phyloP scores from a whole-genome alignment of 2,113 vertebrate species.

The Haemorhous mexicanus region DNA sequence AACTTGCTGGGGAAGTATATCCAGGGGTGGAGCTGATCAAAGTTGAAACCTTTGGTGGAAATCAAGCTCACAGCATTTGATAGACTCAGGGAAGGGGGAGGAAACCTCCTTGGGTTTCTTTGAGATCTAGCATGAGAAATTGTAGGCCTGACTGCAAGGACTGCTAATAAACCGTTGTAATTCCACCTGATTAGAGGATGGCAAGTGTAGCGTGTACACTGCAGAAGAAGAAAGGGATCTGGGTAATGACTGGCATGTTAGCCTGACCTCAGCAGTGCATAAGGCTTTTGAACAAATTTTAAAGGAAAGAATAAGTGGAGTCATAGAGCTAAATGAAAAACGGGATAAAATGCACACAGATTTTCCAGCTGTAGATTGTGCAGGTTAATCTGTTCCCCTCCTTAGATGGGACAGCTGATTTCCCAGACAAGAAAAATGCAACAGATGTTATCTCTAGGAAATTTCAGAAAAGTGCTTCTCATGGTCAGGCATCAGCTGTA shows the following conservation, averaged over 20 bases:
- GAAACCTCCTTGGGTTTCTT: conserved; percentile 21
- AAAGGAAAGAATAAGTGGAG: conserved; percentile 37
- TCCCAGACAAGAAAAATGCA: conserved; percentile 2
- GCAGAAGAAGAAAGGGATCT: conserved; percentile 51
- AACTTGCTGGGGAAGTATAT: background rate
- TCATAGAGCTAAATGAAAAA: conserved; percentile 18
- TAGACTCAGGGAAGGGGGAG: background rate
- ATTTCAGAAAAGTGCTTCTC: background rate
- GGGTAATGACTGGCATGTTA: conserved; percentile 50
- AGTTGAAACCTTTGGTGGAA: background rate
- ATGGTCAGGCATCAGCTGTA: background rate
- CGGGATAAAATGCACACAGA: conserved; percentile 12
- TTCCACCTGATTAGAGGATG: conserved; percentile 55
- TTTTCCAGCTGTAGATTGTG: conserved; percentile 28
- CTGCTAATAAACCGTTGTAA: conserved; percentile 54
- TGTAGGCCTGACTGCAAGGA: background rate
- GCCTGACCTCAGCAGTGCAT: conserved; percentile 34
- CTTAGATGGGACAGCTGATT: conserved; percentile 39
- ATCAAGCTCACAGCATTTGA: background rate
- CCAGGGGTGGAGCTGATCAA: background rate
- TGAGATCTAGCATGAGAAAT: conserved; percentile 34
- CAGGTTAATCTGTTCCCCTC: conserved; percentile 32
- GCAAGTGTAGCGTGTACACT: conserved; percentile 2
- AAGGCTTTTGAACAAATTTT: conserved; percentile 59
- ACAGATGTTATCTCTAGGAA: background rate